Base-by-base conservation (phyloP, 2,888 invertebrate genomes). In the Brachyptera putata region DNA sequence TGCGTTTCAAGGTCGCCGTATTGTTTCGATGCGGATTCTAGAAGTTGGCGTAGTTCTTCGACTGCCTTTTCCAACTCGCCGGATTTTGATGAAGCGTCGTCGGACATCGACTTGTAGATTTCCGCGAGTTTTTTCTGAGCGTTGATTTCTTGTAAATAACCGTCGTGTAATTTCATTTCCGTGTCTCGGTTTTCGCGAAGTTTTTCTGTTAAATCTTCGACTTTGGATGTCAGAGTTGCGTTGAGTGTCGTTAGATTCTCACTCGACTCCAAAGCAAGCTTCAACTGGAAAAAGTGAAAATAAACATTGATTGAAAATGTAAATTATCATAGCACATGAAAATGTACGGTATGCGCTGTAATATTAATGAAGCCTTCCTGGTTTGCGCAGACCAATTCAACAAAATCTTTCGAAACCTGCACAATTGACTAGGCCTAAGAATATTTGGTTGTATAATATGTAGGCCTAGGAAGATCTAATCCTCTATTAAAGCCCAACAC, bases 101-200 rank as follows among this genome's bases (percentile, higher is more conserved):
- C 87, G 68, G 84, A 82, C 75, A 90, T 85, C 30, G 81, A 84
- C 77, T 92, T 92, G 71, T 94, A 93, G 11, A 95, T 76, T 65
- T 90, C 87, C 1, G 89, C 85, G 58, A 96, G 77, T 76, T 89
- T 90, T 0, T 86, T 85, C 76, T 94, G 93, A 2, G 93, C 89
- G 62, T 87, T 84, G 16, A 95, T 77, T 77, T 97, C 95, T 68
- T 89, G 84, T 69, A 85, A 82, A 68, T 84, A 87, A 68, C 84
- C 84, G 65, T 91, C 82, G 72, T 84, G 80, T 80, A 91, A 76
- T 64, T 82, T 78, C 1, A 76, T 72, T 61, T 89, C 84, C 64
- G 84, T 81, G 69, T 90, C 88, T 67, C 86, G 83, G 65, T 89
- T 87, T 68, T 85, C 84, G 70, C 85, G 81, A 62, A 92, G 76